Base-by-base conservation (phyloP, 2,113 vertebrate species). In the Alethe diademata region DNA sequence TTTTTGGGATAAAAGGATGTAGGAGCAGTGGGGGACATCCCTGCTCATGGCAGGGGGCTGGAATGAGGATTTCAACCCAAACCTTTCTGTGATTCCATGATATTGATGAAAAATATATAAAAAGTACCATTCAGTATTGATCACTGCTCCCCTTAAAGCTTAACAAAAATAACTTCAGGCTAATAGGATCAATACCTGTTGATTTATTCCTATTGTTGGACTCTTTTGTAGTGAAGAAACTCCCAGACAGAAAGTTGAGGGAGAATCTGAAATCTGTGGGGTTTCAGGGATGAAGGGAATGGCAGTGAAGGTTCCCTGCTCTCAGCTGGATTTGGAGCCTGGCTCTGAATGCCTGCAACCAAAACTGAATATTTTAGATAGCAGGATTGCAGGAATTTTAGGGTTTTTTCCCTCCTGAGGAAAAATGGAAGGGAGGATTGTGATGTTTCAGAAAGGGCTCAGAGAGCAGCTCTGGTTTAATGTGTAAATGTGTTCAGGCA, bases 191-290 rank as follows among this genome's bases (percentile, higher is more conserved):
- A 31, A 5, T 42, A 13, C 7, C 7, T 67, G 8, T 28, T 71
- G 19, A 8, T 8, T 57, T 71, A 7, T 14, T 79, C 1, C 29
- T 15, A 0, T 10, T 51, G 10, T 19, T 48, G 15, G 40, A 19
- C 9, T 31, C 54, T 28, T 47, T 35, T 6, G 0, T 25, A 19
- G 33, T 11, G 45, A 12, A 36, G 19, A 43, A 83, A 14, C 13
- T 83, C 31, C 23, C 66, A 53, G 51, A 4, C 9, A 9, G 38
- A 14, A 65, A 43, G 8, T 19, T 31, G 8, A 31, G 56, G 29
- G 50, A 51, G 35, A 51, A 8, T 2, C 1, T 2, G 19, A 18
- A 48, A 26, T n/a, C 1, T 16, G 15, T 5, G 56, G 10, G 42
- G 5, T 40, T 74, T 69, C 8, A 8, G 80, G 76, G 29, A 1